Evolutionary conservation across 1,140 invertebrate species (phyloP).

Genomic region (Drosophila hydei): DNA sequence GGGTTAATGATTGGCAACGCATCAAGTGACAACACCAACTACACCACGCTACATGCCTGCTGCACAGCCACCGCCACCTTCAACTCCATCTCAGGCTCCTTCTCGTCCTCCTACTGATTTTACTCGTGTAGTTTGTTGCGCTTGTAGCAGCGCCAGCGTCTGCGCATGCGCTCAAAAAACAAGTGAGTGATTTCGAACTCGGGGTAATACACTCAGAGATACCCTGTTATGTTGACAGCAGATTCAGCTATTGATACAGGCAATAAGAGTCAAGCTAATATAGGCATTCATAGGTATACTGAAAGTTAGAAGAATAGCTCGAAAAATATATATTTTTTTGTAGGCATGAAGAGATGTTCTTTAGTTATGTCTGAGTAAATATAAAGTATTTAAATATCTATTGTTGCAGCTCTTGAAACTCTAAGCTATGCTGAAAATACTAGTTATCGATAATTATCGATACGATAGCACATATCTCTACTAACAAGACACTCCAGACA

Average conservation of each 20-base stretch:
- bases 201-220: background rate
- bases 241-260: no score
- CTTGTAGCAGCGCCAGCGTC: slow-evolving; percentile 7
- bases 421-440: background rate
- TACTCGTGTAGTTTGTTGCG: slow-evolving; percentile 1
- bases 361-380: no score
- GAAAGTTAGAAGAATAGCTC: no score
- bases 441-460: background rate
- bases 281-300: no score
- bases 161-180: slow-evolving; percentile 6
- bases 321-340: no score
- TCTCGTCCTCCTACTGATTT: slow-evolving; percentile 36
- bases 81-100: background rate
- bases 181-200: background rate
- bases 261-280: no score
- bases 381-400: no score
- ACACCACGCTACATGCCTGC: slow-evolving; percentile 16
- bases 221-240: no score
- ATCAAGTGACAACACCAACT: slow-evolving; percentile 45
- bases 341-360: no score
- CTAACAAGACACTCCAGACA: no score
- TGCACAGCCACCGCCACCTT: background rate
- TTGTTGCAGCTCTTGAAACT: no score
- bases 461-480: no score
- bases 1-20: slow-evolving; percentile 67